These are phyloP conservation scores for Drepana arcuata DNA, from an alignment of 1,140 invertebrate genomes.

Conservation along the genomic window DNA sequence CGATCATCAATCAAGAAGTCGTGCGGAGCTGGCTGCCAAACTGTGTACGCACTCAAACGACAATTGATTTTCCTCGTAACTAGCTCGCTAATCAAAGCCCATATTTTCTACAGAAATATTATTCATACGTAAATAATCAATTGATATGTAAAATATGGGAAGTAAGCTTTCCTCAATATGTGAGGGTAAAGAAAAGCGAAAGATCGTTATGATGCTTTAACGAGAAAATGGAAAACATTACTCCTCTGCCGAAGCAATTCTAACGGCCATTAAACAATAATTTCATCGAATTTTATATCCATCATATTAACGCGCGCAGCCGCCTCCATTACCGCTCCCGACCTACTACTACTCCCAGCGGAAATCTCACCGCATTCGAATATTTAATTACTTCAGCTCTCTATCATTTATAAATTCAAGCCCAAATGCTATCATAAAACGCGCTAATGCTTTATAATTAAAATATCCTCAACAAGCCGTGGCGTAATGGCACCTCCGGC, in stretches of 20 bases:
- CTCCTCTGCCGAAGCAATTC: conserved; percentile 40
- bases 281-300: conserved; percentile 68
- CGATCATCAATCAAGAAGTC: conserved; percentile 28
- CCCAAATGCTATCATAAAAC: conserved; percentile 70
- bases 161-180: too few species aligned
- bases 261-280: conserved; percentile 63
- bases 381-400: conserved; percentile 70
- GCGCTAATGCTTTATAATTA: conserved; percentile 72
- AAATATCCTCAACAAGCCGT: conserved; percentile 73
- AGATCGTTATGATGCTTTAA: conserved; percentile 12
- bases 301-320: conserved; percentile 52
- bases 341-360: conserved; percentile 50
- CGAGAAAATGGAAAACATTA: conserved; percentile 27
- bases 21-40: too few species aligned
- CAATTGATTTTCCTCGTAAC: too few species aligned
- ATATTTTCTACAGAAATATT: too few species aligned
- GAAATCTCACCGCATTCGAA: conserved; percentile 70
- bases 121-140: too few species aligned
- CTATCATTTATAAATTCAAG: conserved; percentile 67
- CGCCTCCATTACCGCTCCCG: conserved; percentile 50
- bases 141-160: too few species aligned
- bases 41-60: too few species aligned
- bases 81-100: too few species aligned
- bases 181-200: too few species aligned
- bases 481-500: conserved; percentile 71